A percentile compares a stretch with the other conserved stretches of the same genome.
Evolutionary conservation across 2,888 invertebrate genomes (phyloP).

Genomic region (Rotaria socialis): DNA sequence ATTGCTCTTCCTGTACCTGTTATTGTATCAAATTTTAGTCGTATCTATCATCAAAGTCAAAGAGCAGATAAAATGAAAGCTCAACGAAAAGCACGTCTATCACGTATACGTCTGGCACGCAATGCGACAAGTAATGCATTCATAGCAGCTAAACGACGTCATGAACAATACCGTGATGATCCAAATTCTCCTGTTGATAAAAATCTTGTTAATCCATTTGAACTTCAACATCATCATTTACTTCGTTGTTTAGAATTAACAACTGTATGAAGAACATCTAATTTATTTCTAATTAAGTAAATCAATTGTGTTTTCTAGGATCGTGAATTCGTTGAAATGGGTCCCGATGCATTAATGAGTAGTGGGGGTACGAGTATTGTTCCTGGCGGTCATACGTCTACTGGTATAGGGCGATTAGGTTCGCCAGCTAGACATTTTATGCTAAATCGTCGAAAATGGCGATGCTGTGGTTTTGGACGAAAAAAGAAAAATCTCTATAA

Average conservation of each 20-base stretch:
- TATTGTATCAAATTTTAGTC: constrained; percentile 98
- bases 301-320: neutral
- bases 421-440: constrained; percentile 1
- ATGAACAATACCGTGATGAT: constrained; percentile 37
- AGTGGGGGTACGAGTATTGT: neutral
- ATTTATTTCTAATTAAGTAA: too few relatives aligned
- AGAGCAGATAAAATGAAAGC: constrained; percentile 97
- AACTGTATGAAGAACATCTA: constrained; percentile 1
- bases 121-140: constrained; percentile 46
- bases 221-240: constrained; percentile 47
- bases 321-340: constrained; percentile 32
- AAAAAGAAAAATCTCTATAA: neutral
- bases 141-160: constrained; percentile 41
- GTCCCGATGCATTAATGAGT: constrained; percentile 12
- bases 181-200: neutral
- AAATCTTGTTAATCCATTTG: constrained; percentile 41
- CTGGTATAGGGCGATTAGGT: neutral
- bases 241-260: constrained; percentile 45
- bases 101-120: constrained; percentile 43
- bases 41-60: constrained; percentile 99
- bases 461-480: neutral
- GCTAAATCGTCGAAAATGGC: neutral
- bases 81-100: constrained; percentile 66
- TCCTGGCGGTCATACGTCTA: neutral
- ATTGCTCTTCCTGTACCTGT: constrained; percentile 98